These are phyloP conservation scores for Lasiommata megera DNA, from an alignment of 2,888 invertebrate species.

Conservation along the genomic window DNA sequence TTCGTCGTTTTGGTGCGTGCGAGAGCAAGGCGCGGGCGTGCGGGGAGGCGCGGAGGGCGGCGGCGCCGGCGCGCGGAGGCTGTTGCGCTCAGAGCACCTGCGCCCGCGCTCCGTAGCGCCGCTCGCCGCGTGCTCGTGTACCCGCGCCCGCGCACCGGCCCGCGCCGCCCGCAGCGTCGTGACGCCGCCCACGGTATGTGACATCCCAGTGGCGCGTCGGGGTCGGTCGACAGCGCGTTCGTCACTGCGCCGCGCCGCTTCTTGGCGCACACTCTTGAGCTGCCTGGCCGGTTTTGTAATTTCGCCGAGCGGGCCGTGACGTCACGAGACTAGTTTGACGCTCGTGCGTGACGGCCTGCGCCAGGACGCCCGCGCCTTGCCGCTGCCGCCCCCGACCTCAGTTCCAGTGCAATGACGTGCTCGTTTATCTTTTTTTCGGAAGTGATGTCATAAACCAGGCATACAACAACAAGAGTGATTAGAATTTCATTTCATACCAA, in stretches of 20 bases:
- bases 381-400: slow-evolving; percentile 72
- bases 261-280: slow-evolving; percentile 58
- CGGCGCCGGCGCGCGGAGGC: slow-evolving; percentile 82
- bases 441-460: slow-evolving; percentile 33
- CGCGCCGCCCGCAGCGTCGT: slow-evolving; percentile 65
- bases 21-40: slow-evolving; percentile 61
- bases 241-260: slow-evolving; percentile 67
- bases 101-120: slow-evolving; percentile 83
- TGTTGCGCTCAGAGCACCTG: slow-evolving; percentile 87
- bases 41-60: slow-evolving; percentile 77
- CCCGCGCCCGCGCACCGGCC: slow-evolving; percentile 68
- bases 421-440: slow-evolving; percentile 51
- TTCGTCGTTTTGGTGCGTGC: slow-evolving; percentile 78
- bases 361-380: slow-evolving; percentile 65
- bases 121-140: slow-evolving; percentile 74
- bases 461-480: slow-evolving; percentile 20
- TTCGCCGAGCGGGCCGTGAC: slow-evolving; percentile 77
- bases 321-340: slow-evolving; percentile 79
- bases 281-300: slow-evolving; percentile 77
- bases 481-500: slow-evolving; percentile 11
- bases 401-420: slow-evolving; percentile 72
- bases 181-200: slow-evolving; percentile 78
- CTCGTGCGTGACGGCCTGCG: slow-evolving; percentile 73
- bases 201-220: slow-evolving; percentile 71
- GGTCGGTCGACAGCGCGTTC: slow-evolving; percentile 76